phyloP scores from a whole-genome alignment of 1,140 invertebrate species.

The Dreissena polymorpha region DNA sequence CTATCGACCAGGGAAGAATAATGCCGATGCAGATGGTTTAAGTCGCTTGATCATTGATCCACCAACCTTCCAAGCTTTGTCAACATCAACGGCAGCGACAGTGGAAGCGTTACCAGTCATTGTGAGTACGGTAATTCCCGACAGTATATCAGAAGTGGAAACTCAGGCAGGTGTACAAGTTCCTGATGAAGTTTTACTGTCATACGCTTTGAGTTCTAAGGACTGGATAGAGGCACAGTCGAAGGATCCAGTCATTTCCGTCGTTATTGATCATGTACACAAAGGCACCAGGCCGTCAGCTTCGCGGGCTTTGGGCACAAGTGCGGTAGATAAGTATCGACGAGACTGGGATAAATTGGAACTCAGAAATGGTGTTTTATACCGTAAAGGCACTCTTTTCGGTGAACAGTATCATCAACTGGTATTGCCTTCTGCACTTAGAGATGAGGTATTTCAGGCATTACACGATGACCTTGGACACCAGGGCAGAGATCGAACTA shows the following conservation, averaged over 20 bases:
- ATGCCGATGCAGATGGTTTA: conserved; percentile 53
- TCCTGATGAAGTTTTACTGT: not conserved
- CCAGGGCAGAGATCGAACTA: conserved; percentile 31
- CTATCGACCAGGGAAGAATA: conserved; percentile 48
- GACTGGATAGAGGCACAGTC: conserved; percentile 20
- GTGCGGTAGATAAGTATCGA: not conserved
- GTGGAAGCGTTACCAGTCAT: not conserved
- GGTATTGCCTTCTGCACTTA: not conserved
- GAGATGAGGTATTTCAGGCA: conserved; percentile 19
- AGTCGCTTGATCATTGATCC: too few species aligned
- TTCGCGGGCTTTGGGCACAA: not conserved
- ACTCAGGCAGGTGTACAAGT: not conserved
- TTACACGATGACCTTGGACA: conserved; percentile 40
- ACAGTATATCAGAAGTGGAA: not conserved
- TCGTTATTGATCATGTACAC: not conserved
- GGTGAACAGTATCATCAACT: conserved; percentile 22
- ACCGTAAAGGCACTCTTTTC: not conserved
- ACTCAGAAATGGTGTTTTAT: conserved; percentile 23
- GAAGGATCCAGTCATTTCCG: not conserved
- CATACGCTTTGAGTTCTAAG: not conserved
- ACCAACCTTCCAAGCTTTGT: not conserved
- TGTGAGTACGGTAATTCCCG: not conserved
- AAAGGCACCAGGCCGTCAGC: conserved; percentile 5
- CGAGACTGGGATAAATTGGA: conserved; percentile 29
- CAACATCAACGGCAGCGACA: not conserved